These are phyloP conservation scores for Drosophila antonietae DNA, from an alignment of 2,888 invertebrate genomes.

Conservation along the genomic window DNA sequence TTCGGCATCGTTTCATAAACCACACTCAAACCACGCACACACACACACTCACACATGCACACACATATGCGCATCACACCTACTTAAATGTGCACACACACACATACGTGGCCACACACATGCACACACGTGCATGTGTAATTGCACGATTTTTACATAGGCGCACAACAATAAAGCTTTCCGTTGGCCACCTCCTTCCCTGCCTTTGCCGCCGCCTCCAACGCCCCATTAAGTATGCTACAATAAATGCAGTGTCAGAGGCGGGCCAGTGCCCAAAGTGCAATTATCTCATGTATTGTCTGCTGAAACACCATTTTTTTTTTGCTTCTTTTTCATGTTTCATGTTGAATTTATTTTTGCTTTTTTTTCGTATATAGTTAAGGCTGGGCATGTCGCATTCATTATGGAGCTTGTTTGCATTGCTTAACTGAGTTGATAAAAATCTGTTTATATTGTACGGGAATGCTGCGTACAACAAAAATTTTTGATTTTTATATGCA, in stretches of 20 bases:
- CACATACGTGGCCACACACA: slow-evolving; percentile 10
- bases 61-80: slow-evolving; percentile 57
- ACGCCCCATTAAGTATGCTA: slow-evolving; percentile 77
- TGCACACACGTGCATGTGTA: slow-evolving; percentile 46
- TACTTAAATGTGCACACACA: slow-evolving; percentile 26
- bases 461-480: background rate
- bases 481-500: background rate
- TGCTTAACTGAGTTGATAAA: background rate
- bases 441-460: background rate
- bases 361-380: slow-evolving; percentile 32
- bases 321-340: slow-evolving; percentile 3
- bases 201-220: slow-evolving; percentile 13
- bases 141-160: slow-evolving; percentile 79
- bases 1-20: slow-evolving; percentile 80
- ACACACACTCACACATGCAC: slow-evolving; percentile 12
- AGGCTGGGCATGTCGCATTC: slow-evolving; percentile 21
- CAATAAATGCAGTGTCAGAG: slow-evolving; percentile 80
- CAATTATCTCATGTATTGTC: slow-evolving; percentile 81
- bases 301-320: slow-evolving; percentile 59
- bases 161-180: slow-evolving; percentile 74
- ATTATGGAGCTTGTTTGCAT: slow-evolving; percentile 21
- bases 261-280: slow-evolving; percentile 77
- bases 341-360: slow-evolving; percentile 21
- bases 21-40: slow-evolving; percentile 58
- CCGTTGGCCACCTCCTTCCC: slow-evolving; percentile 40